Evolutionary conservation across 2,888 invertebrate genomes (phyloP).

Genomic region (Geophilus truncorum): DNA sequence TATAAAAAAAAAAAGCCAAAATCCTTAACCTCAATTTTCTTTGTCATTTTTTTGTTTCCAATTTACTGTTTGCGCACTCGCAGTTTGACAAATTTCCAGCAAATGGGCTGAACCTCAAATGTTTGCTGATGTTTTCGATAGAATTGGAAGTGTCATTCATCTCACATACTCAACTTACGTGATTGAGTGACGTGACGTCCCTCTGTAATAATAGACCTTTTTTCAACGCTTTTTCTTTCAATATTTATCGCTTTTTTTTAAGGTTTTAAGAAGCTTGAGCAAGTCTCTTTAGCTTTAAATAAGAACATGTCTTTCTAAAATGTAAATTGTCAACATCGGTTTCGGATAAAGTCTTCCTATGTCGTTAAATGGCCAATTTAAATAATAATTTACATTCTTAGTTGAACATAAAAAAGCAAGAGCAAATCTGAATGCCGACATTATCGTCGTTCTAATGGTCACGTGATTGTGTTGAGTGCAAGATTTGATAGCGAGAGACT

Average conservation of each 20-base stretch:
- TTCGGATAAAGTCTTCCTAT: not conserved
- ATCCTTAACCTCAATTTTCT: too few relatives aligned
- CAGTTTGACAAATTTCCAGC: not conserved
- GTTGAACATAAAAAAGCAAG: not conserved
- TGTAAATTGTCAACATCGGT: constrained; percentile 16
- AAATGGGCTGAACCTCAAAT: not conserved
- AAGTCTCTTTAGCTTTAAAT: not conserved
- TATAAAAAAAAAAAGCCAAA: too few relatives aligned
- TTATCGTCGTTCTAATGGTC: constrained; percentile 12
- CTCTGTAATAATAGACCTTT: not conserved
- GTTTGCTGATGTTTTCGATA: not conserved
- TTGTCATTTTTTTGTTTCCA: not conserved
- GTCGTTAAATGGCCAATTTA: constrained; percentile 1
- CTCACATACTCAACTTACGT: too few relatives aligned
- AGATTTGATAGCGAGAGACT: not conserved
- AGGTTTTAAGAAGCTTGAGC: not conserved
- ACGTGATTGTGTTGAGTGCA: constrained; percentile 18
- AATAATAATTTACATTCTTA: constrained; percentile 24
- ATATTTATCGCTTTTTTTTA: not conserved
- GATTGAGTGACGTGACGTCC: too few relatives aligned
- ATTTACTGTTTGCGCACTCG: not conserved
- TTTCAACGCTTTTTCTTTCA: not conserved
- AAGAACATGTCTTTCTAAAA: not conserved
- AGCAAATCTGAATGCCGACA: constrained; percentile 14
- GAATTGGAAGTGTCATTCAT: not conserved